phyloP scores from a whole-genome alignment of 2,797 vertebrate species.

The Pipistrellus kuhlii region DNA sequence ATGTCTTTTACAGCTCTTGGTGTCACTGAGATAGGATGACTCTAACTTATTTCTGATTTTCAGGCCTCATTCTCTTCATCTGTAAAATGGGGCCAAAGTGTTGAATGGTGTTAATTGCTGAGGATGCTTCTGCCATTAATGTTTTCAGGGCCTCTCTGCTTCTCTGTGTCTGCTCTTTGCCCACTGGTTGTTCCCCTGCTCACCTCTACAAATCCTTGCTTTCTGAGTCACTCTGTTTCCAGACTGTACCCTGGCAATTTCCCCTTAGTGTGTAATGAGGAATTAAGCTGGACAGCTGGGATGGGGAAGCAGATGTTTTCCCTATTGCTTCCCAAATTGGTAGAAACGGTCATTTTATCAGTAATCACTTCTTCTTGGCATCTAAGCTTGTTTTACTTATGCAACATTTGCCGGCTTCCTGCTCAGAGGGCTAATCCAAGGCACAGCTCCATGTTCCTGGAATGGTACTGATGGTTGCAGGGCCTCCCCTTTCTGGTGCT shows the following conservation, averaged over 20 bases:
- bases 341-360: slow-evolving; percentile 44
- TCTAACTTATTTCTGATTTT: background rate
- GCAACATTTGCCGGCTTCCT: background rate
- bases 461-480: background rate
- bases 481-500: background rate
- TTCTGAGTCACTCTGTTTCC: background rate
- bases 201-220: background rate
- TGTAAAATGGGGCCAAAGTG: background rate
- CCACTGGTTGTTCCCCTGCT: background rate
- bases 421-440: background rate
- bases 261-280: background rate
- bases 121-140: background rate
- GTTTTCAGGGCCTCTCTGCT: background rate
- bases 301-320: background rate
- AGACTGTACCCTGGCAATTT: background rate
- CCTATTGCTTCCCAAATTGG: background rate
- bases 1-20: background rate
- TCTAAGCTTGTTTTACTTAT: slow-evolving; percentile 17
- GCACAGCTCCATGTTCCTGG: background rate
- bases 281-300: background rate
- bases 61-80: background rate
- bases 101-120: background rate
- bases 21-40: background rate
- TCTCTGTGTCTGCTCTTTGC: background rate
- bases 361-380: slow-evolving; percentile 53